Evolutionary conservation across 2,113 vertebrate species (phyloP).

Genomic region (Gasterosteus aculeatus): DNA sequence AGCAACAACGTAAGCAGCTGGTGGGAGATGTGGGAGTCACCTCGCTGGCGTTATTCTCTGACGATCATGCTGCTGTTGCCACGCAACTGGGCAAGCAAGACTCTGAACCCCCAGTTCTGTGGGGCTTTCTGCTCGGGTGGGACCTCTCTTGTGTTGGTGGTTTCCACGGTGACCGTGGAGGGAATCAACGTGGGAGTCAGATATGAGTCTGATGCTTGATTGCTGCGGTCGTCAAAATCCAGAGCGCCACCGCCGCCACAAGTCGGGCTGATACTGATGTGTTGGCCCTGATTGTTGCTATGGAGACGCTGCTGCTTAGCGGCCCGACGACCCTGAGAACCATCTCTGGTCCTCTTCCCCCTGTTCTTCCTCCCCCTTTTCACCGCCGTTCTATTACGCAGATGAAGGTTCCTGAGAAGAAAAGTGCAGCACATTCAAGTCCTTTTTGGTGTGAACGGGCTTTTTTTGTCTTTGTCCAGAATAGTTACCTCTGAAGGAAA

Average conservation of each 20-base stretch:
- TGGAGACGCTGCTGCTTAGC: slow-evolving; percentile 48
- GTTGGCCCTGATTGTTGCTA: neutral
- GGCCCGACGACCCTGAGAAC: neutral
- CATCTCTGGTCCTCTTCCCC: slow-evolving; percentile 35
- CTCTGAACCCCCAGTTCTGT: slow-evolving; percentile 37
- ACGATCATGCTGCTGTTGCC: slow-evolving; percentile 61
- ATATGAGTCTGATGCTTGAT: neutral
- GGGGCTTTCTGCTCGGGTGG: neutral
- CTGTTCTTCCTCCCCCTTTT: slow-evolving; percentile 26
- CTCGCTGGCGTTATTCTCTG: slow-evolving; percentile 42
- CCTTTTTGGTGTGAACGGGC: neutral
- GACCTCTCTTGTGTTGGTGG: accelerated
- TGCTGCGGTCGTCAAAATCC: neutral
- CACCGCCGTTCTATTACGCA: neutral
- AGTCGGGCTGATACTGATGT: neutral
- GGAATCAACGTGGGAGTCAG: neutral
- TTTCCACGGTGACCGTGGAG: neutral
- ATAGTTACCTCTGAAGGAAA: slow-evolving; percentile 64
- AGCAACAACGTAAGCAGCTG: neutral
- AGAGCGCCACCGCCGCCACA: too few relatives aligned
- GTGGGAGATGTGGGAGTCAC: neutral
- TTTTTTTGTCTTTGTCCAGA: neutral
- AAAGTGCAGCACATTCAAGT: neutral
- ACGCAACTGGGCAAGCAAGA: slow-evolving; percentile 57
- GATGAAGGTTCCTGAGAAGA: slow-evolving; percentile 57